phyloP scores from a whole-genome alignment of 2,888 invertebrate species.

The Reticulitermes lucifugus region DNA sequence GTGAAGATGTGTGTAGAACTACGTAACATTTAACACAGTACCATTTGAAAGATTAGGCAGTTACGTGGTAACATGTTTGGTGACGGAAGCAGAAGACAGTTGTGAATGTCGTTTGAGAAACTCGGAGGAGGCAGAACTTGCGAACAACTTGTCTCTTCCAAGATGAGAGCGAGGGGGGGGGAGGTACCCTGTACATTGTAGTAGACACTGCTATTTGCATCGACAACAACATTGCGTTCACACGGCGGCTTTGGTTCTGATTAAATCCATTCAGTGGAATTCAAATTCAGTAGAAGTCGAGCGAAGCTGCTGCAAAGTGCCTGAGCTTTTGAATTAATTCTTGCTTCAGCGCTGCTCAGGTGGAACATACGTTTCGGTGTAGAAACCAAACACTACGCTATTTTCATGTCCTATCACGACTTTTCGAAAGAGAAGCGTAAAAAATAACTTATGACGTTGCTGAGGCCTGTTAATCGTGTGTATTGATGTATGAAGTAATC shows the following conservation, averaged over 20 bases:
- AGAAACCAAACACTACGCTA: too few species aligned
- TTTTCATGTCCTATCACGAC: too few species aligned
- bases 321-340: not conserved
- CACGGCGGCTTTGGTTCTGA: constrained; percentile 27
- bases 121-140: constrained; percentile 15
- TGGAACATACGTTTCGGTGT: too few species aligned
- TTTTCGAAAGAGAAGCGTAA: too few species aligned
- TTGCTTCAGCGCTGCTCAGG: too few species aligned
- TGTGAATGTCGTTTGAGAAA: constrained; percentile 32
- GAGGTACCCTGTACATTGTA: not conserved
- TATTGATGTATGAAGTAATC: too few species aligned
- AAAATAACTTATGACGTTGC: too few species aligned
- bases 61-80: not conserved
- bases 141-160: constrained; percentile 39
- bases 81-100: constrained; percentile 1
- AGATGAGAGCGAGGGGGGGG: not conserved
- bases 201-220: constrained; percentile 36
- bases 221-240: constrained; percentile 40
- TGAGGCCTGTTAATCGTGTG: too few species aligned
- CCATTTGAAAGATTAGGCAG: not conserved
- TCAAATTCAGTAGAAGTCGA: constrained; percentile 3
- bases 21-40: too few species aligned
- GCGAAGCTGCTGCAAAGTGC: not conserved
- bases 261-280: constrained; percentile 32
- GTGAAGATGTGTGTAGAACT: too few species aligned